Percentiles rank a stretch among this genome's conserved stretches.
Evolutionary conservation across 2,113 vertebrate species (phyloP).

Genomic region (Pungitius pungitius): DNA sequence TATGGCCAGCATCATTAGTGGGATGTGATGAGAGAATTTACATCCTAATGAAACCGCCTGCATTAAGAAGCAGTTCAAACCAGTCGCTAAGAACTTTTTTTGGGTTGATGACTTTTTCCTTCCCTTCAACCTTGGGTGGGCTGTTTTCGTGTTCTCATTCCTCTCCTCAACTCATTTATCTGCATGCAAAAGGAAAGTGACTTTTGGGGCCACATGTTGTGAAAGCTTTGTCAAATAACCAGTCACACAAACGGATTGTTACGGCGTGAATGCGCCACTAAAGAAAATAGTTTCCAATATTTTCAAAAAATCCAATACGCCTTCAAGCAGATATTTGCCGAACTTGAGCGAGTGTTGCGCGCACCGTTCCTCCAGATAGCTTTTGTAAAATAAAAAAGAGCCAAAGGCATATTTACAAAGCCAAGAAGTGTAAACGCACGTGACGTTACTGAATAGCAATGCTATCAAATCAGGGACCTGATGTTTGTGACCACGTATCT

Average conservation of each 20-base stretch:
- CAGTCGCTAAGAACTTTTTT: slow-evolving; percentile 16
- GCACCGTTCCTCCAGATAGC: slow-evolving; percentile 8
- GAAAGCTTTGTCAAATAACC: not conserved
- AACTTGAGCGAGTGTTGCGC: not conserved
- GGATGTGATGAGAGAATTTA: slow-evolving; percentile 30
- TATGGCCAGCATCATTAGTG: slow-evolving; percentile 45
- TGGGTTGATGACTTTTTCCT: not conserved
- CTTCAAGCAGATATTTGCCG: not conserved
- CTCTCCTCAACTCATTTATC: not conserved
- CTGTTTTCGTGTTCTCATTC: not conserved
- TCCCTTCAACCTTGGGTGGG: not conserved
- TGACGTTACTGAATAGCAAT: not conserved
- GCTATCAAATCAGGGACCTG: not conserved
- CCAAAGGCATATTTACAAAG: not conserved
- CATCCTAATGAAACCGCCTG: slow-evolving; percentile 46
- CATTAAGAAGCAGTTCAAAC: slow-evolving; percentile 42
- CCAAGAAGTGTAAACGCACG: too few species aligned
- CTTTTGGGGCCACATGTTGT: slow-evolving; percentile 1
- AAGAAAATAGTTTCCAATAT: not conserved
- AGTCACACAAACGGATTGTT: not conserved
- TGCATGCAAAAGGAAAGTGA: not conserved
- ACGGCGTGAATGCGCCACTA: too few species aligned
- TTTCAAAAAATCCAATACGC: not conserved
- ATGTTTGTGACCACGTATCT: not conserved
- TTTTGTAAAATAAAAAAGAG: not conserved